Conservation (phyloP, 2,113 vertebrate species). For the Leptocoma aspasia region DNA sequence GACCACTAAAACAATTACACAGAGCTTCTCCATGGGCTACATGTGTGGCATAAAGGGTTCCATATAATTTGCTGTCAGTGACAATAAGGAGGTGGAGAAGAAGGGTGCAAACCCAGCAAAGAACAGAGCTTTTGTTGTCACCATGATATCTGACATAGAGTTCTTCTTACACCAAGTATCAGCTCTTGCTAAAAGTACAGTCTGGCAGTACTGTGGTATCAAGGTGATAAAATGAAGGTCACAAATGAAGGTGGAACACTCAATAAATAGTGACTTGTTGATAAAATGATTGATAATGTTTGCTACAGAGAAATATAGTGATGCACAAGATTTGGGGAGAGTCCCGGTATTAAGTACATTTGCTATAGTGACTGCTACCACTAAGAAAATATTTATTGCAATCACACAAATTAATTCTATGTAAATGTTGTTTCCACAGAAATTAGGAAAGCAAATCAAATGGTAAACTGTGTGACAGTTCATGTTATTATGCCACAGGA, state of each 20-base stretch:
- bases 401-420: neutral
- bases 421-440: neutral
- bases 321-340: neutral
- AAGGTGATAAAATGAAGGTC: neutral
- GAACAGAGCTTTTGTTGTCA: neutral
- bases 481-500: neutral
- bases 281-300: neutral
- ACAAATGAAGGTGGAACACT: neutral
- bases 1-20: neutral
- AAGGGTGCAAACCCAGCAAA: neutral
- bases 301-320: neutral
- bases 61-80: neutral
- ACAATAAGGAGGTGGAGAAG: neutral
- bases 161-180: neutral
- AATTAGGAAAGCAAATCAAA: neutral
- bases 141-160: accelerated
- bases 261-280: neutral
- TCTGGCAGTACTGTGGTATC: neutral
- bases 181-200: neutral
- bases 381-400: neutral
- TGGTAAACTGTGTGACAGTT: neutral
- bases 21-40: neutral
- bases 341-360: neutral
- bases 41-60: neutral
- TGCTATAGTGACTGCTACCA: neutral